These are phyloP conservation scores for Takifugu bimaculatus DNA, from an alignment of 2,113 vertebrate genomes.

Conservation along the genomic window DNA sequence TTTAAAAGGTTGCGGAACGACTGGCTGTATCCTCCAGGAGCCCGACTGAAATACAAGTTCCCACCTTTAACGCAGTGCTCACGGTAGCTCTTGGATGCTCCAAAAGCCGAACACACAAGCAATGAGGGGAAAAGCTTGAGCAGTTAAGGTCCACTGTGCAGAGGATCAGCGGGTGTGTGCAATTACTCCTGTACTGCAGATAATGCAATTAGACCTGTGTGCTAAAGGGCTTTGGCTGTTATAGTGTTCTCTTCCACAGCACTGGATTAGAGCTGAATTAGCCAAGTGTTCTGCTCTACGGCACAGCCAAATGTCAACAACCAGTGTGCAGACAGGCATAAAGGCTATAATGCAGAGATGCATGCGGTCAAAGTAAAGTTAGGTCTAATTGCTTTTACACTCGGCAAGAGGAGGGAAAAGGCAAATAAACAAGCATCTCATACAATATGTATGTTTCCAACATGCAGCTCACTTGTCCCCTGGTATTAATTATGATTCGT, in stretches of 20 bases:
- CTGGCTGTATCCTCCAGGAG: too few relatives aligned
- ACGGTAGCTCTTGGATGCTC: too few relatives aligned
- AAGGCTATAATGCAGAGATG: conserved; percentile 2
- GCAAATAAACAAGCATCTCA: neutral
- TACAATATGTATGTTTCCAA: too few relatives aligned
- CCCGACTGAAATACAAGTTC: too few relatives aligned
- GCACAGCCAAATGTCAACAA: conserved; percentile 54
- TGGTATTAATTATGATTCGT: too few relatives aligned
- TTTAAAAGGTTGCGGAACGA: too few relatives aligned
- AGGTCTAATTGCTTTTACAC: conserved; percentile 29
- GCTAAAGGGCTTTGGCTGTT: conserved; percentile 53
- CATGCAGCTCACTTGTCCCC: too few relatives aligned
- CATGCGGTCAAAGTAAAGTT: neutral
- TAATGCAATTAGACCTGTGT: conserved; percentile 66
- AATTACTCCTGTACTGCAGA: conserved; percentile 52
- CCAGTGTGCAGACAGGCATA: conserved; percentile 33
- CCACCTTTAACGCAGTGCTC: too few relatives aligned
- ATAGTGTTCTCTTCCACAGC: conserved; percentile 47
- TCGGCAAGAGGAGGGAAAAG: neutral
- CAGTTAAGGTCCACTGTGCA: conserved; percentile 7
- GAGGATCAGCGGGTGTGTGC: conserved; percentile 56
- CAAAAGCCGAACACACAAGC: neutral
- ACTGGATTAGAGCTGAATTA: conserved; percentile 53
- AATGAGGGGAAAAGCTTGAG: neutral
- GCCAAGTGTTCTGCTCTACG: conserved; percentile 34